Conservation (phyloP, 2,113 vertebrate genomes). For the Cyanoramphus novaezelandiae region DNA sequence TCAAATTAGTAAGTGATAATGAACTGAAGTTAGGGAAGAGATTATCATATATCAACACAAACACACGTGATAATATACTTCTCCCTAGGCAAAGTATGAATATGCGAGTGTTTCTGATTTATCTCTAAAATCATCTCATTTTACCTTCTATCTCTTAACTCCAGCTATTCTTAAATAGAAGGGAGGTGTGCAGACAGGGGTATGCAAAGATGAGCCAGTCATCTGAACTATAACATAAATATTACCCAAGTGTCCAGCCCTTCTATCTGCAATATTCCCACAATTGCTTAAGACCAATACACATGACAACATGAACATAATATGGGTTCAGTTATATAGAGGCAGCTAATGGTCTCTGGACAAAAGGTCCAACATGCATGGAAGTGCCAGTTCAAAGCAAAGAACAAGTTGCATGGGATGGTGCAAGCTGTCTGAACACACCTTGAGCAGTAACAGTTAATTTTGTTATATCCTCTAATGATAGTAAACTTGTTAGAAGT, state of each 20-base stretch:
- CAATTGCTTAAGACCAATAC: rapidly evolving
- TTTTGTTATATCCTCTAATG: rapidly evolving
- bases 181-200: neutral
- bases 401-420: neutral
- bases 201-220: neutral
- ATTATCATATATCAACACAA: rapidly evolving
- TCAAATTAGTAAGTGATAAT: neutral
- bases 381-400: neutral
- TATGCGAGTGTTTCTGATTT: neutral
- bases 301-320: rapidly evolving
- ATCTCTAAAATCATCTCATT: neutral
- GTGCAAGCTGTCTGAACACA: neutral
- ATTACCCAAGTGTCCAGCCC: neutral
- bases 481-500: rapidly evolving
- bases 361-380: rapidly evolving
- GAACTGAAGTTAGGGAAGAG: neutral
- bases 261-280: neutral
- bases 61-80: neutral
- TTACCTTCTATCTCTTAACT: neutral
- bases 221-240: neutral
- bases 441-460: neutral
- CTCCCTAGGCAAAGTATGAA: neutral
- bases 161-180: neutral
- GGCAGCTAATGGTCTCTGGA: neutral
- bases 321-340: neutral